Percentiles rank a stretch among this genome's conserved stretches.
phyloP scores from a whole-genome alignment of 2,797 vertebrate species.

The Schizopygopsis pylzovi region DNA sequence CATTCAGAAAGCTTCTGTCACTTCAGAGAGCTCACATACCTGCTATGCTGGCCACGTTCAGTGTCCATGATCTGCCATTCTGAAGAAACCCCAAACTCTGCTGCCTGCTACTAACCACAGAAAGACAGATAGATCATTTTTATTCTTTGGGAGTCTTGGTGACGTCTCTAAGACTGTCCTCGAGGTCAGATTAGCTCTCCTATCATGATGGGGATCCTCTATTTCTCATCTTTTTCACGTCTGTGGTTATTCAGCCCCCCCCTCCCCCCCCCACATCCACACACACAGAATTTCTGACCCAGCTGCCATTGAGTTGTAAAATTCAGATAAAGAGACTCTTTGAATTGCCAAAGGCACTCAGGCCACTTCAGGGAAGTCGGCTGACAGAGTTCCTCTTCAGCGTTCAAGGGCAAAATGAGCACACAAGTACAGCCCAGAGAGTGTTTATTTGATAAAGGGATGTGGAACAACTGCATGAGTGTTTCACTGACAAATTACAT shows the following conservation, averaged over 20 bases:
- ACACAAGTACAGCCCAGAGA: background rate
- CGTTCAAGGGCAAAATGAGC: conserved; percentile 22
- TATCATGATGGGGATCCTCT: conserved; percentile 58
- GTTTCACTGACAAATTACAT: background rate
- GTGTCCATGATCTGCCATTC: conserved; percentile 11
- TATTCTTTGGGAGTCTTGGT: conserved; percentile 28
- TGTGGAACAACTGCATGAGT: background rate
- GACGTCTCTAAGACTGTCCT: conserved; percentile 21
- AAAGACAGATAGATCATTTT: background rate
- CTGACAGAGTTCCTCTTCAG: conserved; percentile 36
- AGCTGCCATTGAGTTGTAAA: conserved; percentile 32
- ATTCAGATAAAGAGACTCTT: conserved; percentile 52
- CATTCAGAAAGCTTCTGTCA: conserved; percentile 15
- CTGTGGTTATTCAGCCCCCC: conserved; percentile 17
- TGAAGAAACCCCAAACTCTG: background rate
- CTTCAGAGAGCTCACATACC: conserved; percentile 18
- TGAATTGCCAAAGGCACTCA: conserved; percentile 54
- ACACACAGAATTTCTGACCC: conserved; percentile 33
- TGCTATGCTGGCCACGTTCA: background rate
- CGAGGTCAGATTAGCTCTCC: conserved; percentile 63
- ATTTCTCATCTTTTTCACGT: conserved; percentile 51
- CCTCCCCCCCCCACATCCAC: background rate
- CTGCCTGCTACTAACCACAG: background rate
- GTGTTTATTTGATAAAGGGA: background rate
- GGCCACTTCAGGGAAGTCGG: conserved; percentile 54